phyloP scores from a whole-genome alignment of 2,797 vertebrate species.

The Rhodeus uyekii region DNA sequence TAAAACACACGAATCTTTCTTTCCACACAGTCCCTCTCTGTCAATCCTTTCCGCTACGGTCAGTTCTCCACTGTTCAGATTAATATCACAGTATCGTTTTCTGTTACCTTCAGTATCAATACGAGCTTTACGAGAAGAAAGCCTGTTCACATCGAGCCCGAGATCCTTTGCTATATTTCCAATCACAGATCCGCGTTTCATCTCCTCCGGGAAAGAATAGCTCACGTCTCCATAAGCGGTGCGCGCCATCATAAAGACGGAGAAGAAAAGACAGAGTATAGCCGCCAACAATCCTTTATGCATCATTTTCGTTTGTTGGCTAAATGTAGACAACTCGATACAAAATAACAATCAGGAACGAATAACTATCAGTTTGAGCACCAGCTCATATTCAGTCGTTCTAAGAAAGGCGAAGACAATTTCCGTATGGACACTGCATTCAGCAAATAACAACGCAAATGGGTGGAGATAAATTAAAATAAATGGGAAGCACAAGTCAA shows the following conservation, averaged over 20 bases:
- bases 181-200: conserved; percentile 68
- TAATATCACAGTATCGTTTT: conserved; percentile 58
- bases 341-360: neutral
- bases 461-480: neutral
- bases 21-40: conserved; percentile 69
- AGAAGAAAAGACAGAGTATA: conserved; percentile 25
- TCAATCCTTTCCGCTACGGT: conserved; percentile 66
- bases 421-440: neutral
- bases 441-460: neutral
- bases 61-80: conserved; percentile 62
- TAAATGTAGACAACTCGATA: neutral
- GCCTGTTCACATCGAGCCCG: conserved; percentile 52
- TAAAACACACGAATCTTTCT: conserved; percentile 66
- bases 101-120: conserved; percentile 61
- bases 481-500: neutral
- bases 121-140: conserved; percentile 64
- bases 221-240: conserved; percentile 61
- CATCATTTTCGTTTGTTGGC: neutral
- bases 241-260: neutral
- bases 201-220: conserved; percentile 69
- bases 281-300: neutral
- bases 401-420: neutral
- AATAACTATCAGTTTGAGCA: neutral
- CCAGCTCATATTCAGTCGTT: neutral
- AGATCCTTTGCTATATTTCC: conserved; percentile 71